Conservation (phyloP, 30 jellyfish, hydroid and myxozoan genomes). For the Hydra vulgaris region DNA sequence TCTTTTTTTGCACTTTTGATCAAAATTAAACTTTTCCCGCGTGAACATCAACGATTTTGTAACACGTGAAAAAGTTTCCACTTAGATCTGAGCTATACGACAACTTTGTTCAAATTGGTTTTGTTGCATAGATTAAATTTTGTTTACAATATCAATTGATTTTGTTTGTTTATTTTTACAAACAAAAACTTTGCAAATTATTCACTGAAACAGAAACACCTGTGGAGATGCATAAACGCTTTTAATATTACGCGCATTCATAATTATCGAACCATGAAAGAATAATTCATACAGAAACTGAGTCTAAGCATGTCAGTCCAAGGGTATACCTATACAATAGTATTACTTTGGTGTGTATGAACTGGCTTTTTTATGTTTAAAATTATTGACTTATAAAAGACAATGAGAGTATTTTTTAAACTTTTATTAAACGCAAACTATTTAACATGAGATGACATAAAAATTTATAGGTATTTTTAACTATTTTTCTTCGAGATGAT, state of each 20-base stretch:
- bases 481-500: background rate
- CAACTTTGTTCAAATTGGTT: background rate
- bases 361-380: background rate
- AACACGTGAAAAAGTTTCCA: too few relatives aligned
- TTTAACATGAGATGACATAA: background rate
- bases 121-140: background rate
- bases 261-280: background rate
- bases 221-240: conserved; percentile 9
- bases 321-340: background rate
- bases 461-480: background rate
- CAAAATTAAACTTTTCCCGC: too few relatives aligned
- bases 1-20: too few relatives aligned
- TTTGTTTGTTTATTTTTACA: conserved; percentile 4
- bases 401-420: background rate
- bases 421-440: background rate
- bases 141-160: background rate
- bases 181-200: background rate
- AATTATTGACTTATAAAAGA: background rate
- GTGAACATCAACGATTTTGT: too few relatives aligned
- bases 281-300: background rate
- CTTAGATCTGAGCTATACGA: too few relatives aligned
- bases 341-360: background rate
- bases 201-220: conserved; percentile 11
- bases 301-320: conserved; percentile 1
- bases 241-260: conserved; percentile 1